Evolutionary conservation across 2,888 invertebrate species (phyloP), one percentile per base, ranked within the genome.

Genomic region (Odontocerum albicorne): DNA sequence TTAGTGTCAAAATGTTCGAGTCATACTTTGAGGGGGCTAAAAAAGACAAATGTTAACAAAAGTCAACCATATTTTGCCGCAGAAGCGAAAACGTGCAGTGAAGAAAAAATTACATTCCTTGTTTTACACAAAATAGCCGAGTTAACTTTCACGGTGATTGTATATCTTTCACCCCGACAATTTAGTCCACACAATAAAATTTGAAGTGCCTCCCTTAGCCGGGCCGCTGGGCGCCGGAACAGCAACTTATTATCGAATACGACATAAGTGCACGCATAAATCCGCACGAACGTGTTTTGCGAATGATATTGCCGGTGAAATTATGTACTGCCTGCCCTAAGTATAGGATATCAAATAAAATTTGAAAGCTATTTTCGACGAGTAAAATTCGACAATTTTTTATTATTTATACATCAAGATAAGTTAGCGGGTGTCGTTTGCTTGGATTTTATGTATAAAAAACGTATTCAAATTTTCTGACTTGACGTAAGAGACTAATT

Each of bases 161-260:
- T 38, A 36, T 36, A 36, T 47, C 27, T 16, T 22, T 8, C 17
- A 13, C 16, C 22, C 36, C 39, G 17, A 27, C 46, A 46, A 45
- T 45, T 53, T 39, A 38, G 45, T 39, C 17, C 46, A 38, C 38
- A 35, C 53, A 53, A 53, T 53, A 53, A 53, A 53, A 46, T 46
- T 46, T 53, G 32, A 53, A 53, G 36, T 53, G 53, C 46, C 40
- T 27, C 38, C 32, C 33, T 33, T n/a, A 3, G 13, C 21, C 27
- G 8, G 44, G 16, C 44, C 36, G 51, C 20, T 33, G 27, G 27
- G 43, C 32, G 43, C 31, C 52, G 21, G 21, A 47, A 36, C 21
- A 36, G 47, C 40, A 42, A 51, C 51, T 42, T 51, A 51, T 51
- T 51, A 43, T 40, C 51, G 47, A 47, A 47, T 47, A 47, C 47